Evolutionary conservation across 2,888 invertebrate species (phyloP), one percentile per base, ranked within the genome.

Genomic region (Sphaerophoria taeniata): DNA sequence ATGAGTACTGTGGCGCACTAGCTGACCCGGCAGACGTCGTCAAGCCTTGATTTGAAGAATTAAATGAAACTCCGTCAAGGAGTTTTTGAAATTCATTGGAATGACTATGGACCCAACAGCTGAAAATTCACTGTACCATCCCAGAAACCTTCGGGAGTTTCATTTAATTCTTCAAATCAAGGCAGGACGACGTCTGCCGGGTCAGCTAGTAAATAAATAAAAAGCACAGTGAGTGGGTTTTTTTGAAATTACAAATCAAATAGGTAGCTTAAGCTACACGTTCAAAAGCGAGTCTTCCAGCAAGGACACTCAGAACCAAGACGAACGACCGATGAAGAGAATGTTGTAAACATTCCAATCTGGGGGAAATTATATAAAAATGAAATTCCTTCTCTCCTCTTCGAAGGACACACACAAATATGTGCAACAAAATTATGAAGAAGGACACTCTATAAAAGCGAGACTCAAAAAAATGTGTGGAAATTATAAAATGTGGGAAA

Each of bases 401-500:
- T 45, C 33, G 69, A 69, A 76, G 61, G 55, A 63, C 61, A 49
- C 33, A 63, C 61, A 49, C 33, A 67, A 51, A 39, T 51, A 51
- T 65, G 16, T 12, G 7, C 14, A 36, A 4, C 14, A 39, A 58
- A 16, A 24, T 16, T 4, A n/a, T 4, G n/a, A 31, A 60, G 33
- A 47, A 58, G 9, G 31, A 31, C n/a, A 36, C 31, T 1, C 45
- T 31, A 3, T 11, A 12, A 43, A 14, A 51, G 36, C 3, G 36
- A 49, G 36, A 12, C 24, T 24, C 1, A 24, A 51, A 36, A 65
- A 6, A 65, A 51, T 39, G 67, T 39, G 34, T 53, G 39, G 67
- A 67, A 67, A 67, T 67, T 67, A 49, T 39, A 51, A 67, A 53
- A 60, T 39, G 34, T 11, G 47, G 45, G 55, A 70, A 70, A 77